Evolutionary conservation across 1,140 invertebrate species (phyloP).

Genomic region (Macrosteles quadrilineatus): DNA sequence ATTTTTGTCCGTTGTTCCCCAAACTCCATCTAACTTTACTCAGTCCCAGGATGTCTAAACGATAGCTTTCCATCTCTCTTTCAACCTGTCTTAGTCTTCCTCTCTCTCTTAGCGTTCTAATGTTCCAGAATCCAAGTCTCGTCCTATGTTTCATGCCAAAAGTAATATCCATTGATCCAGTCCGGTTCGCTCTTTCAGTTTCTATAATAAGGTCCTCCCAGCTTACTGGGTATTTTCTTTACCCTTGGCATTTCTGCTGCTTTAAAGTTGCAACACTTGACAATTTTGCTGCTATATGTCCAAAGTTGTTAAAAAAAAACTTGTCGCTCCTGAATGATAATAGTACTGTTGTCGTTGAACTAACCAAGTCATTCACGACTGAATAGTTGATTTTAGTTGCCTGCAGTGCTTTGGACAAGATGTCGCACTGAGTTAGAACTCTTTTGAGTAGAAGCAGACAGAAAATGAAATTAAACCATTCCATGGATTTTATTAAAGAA

Average conservation of each 20-base stretch:
- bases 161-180: background rate
- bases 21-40: background rate
- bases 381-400: conserved; percentile 13
- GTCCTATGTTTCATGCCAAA: background rate
- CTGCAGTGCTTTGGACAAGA: conserved; percentile 18
- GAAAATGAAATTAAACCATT: conserved; percentile 22
- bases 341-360: background rate
- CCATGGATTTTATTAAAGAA: conserved; percentile 15
- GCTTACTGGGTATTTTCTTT: background rate
- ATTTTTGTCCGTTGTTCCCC: too few relatives aligned
- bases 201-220: background rate
- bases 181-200: background rate
- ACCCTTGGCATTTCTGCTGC: background rate
- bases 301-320: background rate
- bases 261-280: background rate
- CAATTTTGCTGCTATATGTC: background rate
- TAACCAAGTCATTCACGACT: conserved; percentile 1
- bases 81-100: background rate
- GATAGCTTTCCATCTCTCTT: background rate
- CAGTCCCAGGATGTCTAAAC: background rate
- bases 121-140: background rate
- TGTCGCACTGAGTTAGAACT: conserved; percentile 23
- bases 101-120: background rate
- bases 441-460: conserved; percentile 11
- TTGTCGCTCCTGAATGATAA: background rate